Percentiles rank a stretch among this genome's conserved stretches.
Evolutionary conservation across 2,113 vertebrate genomes (phyloP).

Genomic region (Pleuronectes platessa): DNA sequence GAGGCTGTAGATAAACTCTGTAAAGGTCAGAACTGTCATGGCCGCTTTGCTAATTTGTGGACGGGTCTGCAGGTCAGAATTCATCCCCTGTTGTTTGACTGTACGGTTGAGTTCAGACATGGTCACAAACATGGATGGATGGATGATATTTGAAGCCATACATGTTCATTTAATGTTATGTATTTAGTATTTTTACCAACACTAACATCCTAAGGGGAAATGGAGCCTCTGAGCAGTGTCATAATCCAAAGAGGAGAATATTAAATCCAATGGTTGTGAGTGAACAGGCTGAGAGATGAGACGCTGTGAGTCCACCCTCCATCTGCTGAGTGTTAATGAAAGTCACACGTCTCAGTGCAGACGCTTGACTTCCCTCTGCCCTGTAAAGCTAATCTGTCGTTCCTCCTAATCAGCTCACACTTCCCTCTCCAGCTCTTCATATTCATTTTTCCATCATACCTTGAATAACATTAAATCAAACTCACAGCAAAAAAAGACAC

Average conservation of each 20-base stretch:
- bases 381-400: slow-evolving; percentile 66
- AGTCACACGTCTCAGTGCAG: slow-evolving; percentile 61
- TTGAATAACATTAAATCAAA: not conserved
- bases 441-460: slow-evolving; percentile 45
- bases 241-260: not conserved
- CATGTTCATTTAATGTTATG: not conserved
- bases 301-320: slow-evolving; percentile 11
- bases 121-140: too few species aligned
- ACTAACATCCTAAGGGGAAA: too few species aligned
- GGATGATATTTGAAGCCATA: too few species aligned
- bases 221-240: not conserved
- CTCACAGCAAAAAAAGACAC: not conserved
- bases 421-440: slow-evolving; percentile 22
- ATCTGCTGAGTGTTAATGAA: slow-evolving; percentile 73
- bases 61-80: too few species aligned
- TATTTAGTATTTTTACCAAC: not conserved
- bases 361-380: slow-evolving; percentile 46
- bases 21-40: too few species aligned
- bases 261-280: slow-evolving; percentile 18
- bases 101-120: too few species aligned
- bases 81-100: too few species aligned
- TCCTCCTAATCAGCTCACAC: slow-evolving; percentile 36
- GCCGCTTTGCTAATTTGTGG: too few species aligned
- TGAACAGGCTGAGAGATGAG: slow-evolving; percentile 8
- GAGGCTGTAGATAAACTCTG: too few species aligned